Conservation (phyloP, 2,888 invertebrate species). For the Eulithis prunata region DNA sequence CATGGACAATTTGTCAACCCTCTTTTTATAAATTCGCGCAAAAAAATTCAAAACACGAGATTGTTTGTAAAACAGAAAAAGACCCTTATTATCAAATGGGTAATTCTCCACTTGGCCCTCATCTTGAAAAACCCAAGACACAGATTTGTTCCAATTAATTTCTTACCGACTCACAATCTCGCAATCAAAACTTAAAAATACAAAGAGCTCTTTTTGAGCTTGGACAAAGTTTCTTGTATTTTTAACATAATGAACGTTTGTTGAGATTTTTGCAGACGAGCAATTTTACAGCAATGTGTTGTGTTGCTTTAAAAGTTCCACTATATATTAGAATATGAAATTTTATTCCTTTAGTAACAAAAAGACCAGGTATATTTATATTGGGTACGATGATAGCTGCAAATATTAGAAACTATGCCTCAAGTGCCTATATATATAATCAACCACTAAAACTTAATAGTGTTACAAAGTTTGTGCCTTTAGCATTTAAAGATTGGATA, state of each 20-base stretch:
- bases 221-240: slow-evolving; percentile 40
- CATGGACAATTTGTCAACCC: no score
- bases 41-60: background rate
- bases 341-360: no score
- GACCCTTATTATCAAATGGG: slow-evolving; percentile 8
- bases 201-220: slow-evolving; percentile 28
- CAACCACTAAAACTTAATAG: no score
- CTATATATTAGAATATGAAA: no score
- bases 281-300: slow-evolving; percentile 13
- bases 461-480: no score
- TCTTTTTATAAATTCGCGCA: no score
- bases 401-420: no score
- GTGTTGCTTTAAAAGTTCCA: background rate
- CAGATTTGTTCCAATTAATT: slow-evolving; percentile 28
- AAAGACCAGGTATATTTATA: no score
- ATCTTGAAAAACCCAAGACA: slow-evolving; percentile 22
- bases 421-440: no score
- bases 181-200: slow-evolving; percentile 41
- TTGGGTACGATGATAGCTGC: no score
- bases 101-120: slow-evolving; percentile 12
- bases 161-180: slow-evolving; percentile 26
- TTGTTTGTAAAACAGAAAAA: slow-evolving; percentile 7
- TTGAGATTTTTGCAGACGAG: slow-evolving; percentile 9
- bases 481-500: no score
- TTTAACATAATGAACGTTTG: slow-evolving; percentile 34